Conservation (phyloP, 2,797 vertebrate genomes). For the Girardinus metallicus region DNA sequence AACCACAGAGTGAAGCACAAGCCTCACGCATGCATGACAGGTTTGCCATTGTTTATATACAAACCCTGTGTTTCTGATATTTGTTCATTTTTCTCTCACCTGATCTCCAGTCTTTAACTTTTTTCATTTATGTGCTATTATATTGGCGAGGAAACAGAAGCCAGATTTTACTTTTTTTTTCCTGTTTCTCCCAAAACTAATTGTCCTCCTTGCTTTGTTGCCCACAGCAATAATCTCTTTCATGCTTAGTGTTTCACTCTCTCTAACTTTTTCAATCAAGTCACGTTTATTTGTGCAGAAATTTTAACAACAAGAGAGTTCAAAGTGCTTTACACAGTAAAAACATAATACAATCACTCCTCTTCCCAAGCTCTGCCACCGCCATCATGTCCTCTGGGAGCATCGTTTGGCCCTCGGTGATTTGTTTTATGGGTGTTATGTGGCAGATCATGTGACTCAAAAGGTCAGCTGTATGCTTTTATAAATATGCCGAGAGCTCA, state of each 20-base stretch:
- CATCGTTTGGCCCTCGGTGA: conserved; percentile 53
- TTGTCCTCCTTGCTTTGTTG: conserved; percentile 72
- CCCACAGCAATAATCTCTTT: conserved; percentile 70
- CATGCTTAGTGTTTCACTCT: conserved; percentile 54
- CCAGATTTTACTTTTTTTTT: conserved; percentile 30
- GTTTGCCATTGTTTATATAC: conserved; percentile 33
- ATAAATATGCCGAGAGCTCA: conserved; percentile 24
- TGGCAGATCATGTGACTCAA: conserved; percentile 36
- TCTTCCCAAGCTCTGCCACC: conserved; percentile 19
- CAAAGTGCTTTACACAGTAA: too few relatives aligned
- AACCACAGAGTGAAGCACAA: conserved; percentile 43
- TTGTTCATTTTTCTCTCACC: conserved; percentile 14
- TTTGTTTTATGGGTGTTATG: conserved; percentile 44
- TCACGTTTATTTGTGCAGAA: too few relatives aligned
- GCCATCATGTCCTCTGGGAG: conserved; percentile 25
- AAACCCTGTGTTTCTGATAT: conserved; percentile 24
- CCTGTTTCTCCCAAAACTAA: conserved; percentile 61
- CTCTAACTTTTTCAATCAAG: conserved; percentile 27
- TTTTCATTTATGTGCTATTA: conserved; percentile 34
- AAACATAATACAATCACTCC: conserved; percentile 23
- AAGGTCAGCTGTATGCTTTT: conserved; percentile 39
- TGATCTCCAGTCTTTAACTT: conserved; percentile 41
- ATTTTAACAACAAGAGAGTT: too few relatives aligned
- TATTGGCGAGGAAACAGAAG: conserved; percentile 27
- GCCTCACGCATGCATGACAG: conserved; percentile 33